Evolutionary conservation across 2,113 vertebrate species (phyloP), one percentile per base, ranked within the genome.

Genomic region (Orcinus orca): DNA sequence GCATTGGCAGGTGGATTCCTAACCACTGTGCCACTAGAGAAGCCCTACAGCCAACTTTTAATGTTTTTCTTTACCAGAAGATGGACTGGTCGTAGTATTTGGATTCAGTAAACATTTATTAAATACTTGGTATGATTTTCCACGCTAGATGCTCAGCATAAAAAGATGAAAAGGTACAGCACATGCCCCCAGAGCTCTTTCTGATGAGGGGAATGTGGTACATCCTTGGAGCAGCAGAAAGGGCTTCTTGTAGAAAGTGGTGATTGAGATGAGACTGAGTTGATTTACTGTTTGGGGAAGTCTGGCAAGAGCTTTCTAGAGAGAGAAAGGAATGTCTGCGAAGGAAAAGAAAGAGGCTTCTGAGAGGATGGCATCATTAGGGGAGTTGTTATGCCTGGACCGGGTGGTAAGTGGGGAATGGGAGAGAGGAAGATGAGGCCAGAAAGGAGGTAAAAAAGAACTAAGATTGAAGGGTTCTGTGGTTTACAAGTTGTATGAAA

Each of bases 11-110:
- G 50, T 53, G 50, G 50, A 53, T 53, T 53, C 14, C 50, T 53
- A 17, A 53, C 50, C 50, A 53, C 15, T 53, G 15, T 53, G 50
- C 50, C 50, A 53, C 50, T 15, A 17, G 50, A 53, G 50, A 53
- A 53, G 50, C 50, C 50, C 50, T 77, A 8, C 3, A 44, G 29
- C 36, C 36, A n/a, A n/a, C 50, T 79, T 79, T 79, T 80, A 85
- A 26, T 77, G 23, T 85, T 79, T 90, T 44, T 62, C 23, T 71
- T 94, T 73, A 87, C 36, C 25, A 58, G 31, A 73, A 88, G 74
- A 62, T 68, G 47, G 15, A 93, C 10, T 87, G 12, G 36, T 25
- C 23, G 38, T 83, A 62, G 31, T 86, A 33, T 77, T 90, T 86
- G 68, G 60, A 71, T 67, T 82, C 25, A 63, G 2, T 63, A 80